phyloP scores from a whole-genome alignment of 2,888 invertebrate genomes.

The Lucinisca nassula region DNA sequence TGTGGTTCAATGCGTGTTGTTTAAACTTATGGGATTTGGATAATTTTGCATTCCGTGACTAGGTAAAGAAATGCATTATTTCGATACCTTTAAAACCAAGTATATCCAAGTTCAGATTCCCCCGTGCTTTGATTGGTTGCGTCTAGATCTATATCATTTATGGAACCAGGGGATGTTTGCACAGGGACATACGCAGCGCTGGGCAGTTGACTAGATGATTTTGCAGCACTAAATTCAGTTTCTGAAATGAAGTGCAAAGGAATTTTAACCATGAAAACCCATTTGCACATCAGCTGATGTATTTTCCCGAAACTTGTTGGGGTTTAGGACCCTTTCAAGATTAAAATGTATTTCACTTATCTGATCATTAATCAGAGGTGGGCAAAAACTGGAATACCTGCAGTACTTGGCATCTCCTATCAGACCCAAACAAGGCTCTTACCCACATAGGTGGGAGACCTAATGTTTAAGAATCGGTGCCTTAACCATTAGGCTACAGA shows the following conservation, averaged over 20 bases:
- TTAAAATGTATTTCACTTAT: too few species aligned
- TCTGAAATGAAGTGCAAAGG: conserved; percentile 7
- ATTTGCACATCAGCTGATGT: neutral
- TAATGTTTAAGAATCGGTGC: too few species aligned
- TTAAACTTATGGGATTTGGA: neutral
- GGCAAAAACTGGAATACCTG: too few species aligned
- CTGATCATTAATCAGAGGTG: too few species aligned
- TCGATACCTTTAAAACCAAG: conserved; percentile 39
- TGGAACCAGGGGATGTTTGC: neutral
- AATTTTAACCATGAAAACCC: conserved; percentile 4
- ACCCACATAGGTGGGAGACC: too few species aligned
- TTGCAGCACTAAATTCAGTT: neutral
- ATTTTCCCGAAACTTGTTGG: too few species aligned
- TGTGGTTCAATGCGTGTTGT: neutral
- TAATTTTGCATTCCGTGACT: conserved; percentile 18
- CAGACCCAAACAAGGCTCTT: too few species aligned
- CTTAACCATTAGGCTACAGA: too few species aligned
- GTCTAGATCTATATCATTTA: neutral
- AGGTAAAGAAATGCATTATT: conserved; percentile 10
- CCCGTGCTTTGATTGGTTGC: neutral
- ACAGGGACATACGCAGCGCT: neutral
- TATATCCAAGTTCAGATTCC: conserved; percentile 26
- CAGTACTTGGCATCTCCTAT: too few species aligned
- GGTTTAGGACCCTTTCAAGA: too few species aligned
- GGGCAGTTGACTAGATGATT: neutral